Evolutionary conservation across 2,113 vertebrate genomes (phyloP).

Genomic region (Sinocyclocheilus grahami): DNA sequence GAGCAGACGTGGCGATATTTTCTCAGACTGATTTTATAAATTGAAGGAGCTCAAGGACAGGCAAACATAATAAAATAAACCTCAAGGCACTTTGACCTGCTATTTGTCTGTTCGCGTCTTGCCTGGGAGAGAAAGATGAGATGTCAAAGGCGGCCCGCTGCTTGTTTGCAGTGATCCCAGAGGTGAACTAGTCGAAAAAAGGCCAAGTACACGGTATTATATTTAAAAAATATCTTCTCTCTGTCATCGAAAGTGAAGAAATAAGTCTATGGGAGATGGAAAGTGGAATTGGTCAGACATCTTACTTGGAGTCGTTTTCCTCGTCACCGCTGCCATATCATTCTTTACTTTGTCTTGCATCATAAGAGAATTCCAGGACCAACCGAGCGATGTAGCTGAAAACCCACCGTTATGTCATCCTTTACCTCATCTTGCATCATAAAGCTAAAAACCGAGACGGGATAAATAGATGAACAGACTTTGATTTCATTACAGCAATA

Average conservation of each 20-base stretch:
- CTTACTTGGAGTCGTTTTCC: constrained; percentile 22
- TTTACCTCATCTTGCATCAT: constrained; percentile 40
- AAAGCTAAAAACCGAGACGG: background rate
- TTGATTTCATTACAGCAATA: constrained; percentile 13
- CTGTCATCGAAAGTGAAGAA: background rate
- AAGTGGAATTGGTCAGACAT: background rate
- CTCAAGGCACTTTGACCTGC: constrained; percentile 41
- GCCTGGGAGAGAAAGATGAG: constrained; percentile 5
- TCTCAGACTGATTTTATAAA: constrained; percentile 50
- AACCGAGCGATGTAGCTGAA: constrained; percentile 29
- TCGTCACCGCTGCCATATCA: constrained; percentile 54
- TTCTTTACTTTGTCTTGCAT: constrained; percentile 69
- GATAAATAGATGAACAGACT: constrained; percentile 10
- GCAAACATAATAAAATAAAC: constrained; percentile 53
- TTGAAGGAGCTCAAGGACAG: constrained; percentile 46
- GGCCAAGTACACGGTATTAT: constrained; percentile 3
- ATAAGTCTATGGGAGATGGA: background rate
- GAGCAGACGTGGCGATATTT: constrained; percentile 37
- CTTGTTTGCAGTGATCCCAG: background rate
- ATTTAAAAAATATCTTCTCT: background rate
- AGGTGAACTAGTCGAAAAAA: constrained; percentile 13
- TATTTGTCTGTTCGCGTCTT: background rate
- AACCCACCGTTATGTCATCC: constrained; percentile 12
- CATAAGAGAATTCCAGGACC: constrained; percentile 57
- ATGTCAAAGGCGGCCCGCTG: constrained; percentile 14